Conservation (phyloP, 2,113 vertebrate genomes). For the Daphoenositta chrysoptera region DNA sequence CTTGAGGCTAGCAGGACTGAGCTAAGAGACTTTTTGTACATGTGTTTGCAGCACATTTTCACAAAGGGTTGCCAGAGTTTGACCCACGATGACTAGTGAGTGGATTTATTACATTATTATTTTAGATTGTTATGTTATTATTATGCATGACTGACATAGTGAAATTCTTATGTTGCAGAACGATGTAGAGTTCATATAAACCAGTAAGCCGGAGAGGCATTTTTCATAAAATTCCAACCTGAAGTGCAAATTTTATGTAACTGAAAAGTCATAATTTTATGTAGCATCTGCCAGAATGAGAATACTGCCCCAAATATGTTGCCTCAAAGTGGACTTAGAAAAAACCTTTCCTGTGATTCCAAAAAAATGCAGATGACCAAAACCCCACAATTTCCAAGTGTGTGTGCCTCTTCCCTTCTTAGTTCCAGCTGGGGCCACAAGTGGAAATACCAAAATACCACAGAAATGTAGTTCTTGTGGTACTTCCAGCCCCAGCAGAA, state of each 20-base stretch:
- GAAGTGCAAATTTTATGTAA: conserved; percentile 39
- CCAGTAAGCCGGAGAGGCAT: conserved; percentile 19
- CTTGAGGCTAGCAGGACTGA: neutral
- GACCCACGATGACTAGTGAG: conserved; percentile 52
- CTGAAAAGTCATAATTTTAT: conserved; percentile 7
- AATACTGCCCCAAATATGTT: neutral
- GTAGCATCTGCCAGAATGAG: neutral
- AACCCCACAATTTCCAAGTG: conserved; percentile 5
- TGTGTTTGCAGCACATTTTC: conserved; percentile 55
- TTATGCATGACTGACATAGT: conserved; percentile 58
- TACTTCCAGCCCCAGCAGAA: conserved; percentile 51
- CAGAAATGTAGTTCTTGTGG: conserved; percentile 61
- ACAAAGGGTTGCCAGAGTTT: conserved; percentile 51
- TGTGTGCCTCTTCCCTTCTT: conserved; percentile 27
- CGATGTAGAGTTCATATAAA: conserved; percentile 43
- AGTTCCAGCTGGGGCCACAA: conserved; percentile 34
- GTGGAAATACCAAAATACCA: conserved; percentile 62
- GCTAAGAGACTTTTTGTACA: conserved; percentile 29
- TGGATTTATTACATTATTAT: conserved; percentile 66
- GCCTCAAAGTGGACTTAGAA: neutral
- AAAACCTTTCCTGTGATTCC: conserved; percentile 4
- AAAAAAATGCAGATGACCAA: neutral
- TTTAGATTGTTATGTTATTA: conserved; percentile 59
- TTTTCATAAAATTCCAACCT: conserved; percentile 37
- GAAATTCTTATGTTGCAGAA: conserved; percentile 45